phyloP scores from a whole-genome alignment of 2,888 invertebrate species.

The Amiota minor region DNA sequence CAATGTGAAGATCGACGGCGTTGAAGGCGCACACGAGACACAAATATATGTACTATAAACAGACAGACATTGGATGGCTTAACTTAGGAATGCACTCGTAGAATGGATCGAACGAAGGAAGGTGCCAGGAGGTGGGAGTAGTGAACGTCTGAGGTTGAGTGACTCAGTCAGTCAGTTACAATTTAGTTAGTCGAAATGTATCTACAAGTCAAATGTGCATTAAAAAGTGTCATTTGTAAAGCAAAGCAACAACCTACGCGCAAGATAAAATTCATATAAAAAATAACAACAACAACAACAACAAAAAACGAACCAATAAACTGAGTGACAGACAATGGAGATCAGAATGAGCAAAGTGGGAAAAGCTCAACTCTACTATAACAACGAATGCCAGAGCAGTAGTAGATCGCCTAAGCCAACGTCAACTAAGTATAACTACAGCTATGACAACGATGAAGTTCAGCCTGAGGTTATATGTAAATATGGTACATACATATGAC shows the following conservation, averaged over 20 bases:
- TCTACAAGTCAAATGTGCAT: conserved; percentile 68
- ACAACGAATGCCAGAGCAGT: too few relatives aligned
- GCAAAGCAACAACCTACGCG: conserved; percentile 54
- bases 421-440: too few relatives aligned
- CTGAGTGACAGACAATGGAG: background rate
- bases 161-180: conserved; percentile 45
- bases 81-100: background rate
- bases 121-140: conserved; percentile 13
- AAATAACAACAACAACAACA: background rate
- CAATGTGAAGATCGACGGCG: conserved; percentile 47
- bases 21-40: conserved; percentile 19
- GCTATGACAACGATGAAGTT: background rate
- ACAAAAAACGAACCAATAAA: background rate
- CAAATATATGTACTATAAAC: conserved; percentile 35
- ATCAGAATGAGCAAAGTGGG: background rate
- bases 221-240: conserved; percentile 66
- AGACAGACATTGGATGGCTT: conserved; percentile 3
- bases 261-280: conserved; percentile 33
- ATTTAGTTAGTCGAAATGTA: conserved; percentile 45
- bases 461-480: conserved; percentile 21
- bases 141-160: conserved; percentile 39
- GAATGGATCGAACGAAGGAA: background rate
- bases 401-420: too few relatives aligned
- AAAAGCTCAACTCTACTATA: background rate
- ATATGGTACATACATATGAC: background rate